Conservation (phyloP, 1,140 invertebrate genomes). For the Drosophila triauraria region DNA sequence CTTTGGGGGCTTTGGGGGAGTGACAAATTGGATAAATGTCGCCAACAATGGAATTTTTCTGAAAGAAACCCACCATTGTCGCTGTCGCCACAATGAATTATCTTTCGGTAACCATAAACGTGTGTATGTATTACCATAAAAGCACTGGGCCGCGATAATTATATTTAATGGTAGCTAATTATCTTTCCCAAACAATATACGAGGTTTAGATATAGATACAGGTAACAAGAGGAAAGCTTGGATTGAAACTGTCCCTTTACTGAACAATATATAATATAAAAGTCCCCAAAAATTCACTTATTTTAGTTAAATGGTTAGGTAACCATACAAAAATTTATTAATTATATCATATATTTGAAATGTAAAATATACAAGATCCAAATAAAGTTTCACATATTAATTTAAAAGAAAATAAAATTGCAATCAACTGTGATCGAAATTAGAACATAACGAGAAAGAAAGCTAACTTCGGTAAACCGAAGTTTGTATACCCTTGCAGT, state of each 20-base stretch:
- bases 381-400: no score
- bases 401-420: no score
- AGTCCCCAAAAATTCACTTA: no score
- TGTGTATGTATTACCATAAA: conserved; percentile 2
- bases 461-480: no score
- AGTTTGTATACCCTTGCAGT: no score
- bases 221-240: neutral
- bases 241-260: neutral
- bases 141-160: conserved; percentile 3
- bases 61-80: conserved; percentile 5
- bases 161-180: conserved; percentile 8
- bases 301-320: neutral
- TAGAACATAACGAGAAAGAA: no score
- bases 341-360: no score
- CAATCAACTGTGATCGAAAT: no score
- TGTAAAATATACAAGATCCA: neutral
- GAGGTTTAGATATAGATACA: no score
- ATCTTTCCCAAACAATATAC: neutral
- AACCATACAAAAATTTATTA: neutral
- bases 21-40: conserved; percentile 9
- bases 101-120: neutral
- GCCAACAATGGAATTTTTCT: conserved; percentile 24
- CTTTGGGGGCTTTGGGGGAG: neutral
- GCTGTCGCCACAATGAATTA: conserved; percentile 19
- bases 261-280: no score